Percentiles rank a stretch among this genome's conserved stretches.
Evolutionary conservation across 2,888 invertebrate genomes (phyloP).

Genomic region (Neria commutata): DNA sequence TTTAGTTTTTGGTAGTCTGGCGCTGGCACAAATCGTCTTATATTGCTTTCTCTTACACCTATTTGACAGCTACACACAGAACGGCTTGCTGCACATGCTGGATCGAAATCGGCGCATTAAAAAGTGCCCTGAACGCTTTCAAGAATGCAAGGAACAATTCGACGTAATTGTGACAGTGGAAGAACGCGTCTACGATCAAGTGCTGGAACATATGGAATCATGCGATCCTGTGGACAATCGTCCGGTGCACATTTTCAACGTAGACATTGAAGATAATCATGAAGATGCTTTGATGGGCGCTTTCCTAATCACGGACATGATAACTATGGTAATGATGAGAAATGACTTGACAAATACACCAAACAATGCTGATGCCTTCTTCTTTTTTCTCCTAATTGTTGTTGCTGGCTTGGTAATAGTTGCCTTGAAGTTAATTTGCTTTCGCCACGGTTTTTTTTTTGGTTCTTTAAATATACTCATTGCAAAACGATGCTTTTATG

Average conservation of each 20-base stretch:
- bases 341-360: not conserved
- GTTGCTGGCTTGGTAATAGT: not conserved
- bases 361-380: not conserved
- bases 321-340: constrained; percentile 74
- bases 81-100: constrained; percentile 96
- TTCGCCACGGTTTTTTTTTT: constrained; percentile 5
- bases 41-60: not conserved
- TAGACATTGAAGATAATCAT: constrained; percentile 99
- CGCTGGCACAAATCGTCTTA: not conserved
- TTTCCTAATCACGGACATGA: constrained; percentile 95
- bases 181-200: constrained; percentile 98
- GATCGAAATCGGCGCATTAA: constrained; percentile 97
- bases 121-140: constrained; percentile 91
- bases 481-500: constrained; percentile 21
- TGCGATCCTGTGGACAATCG: constrained; percentile 80
- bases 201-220: constrained; percentile 89
- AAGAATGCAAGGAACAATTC: constrained; percentile 85
- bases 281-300: constrained; percentile 99
- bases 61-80: constrained; percentile 84
- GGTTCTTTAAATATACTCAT: constrained; percentile 22
- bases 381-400: not conserved
- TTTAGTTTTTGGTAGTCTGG: not conserved
- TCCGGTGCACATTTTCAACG: constrained; percentile 95
- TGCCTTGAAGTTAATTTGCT: too few species aligned
- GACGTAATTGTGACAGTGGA: constrained; percentile 97